phyloP scores from a whole-genome alignment of 2,113 vertebrate species.

The Brachyhypopomus gauderio region DNA sequence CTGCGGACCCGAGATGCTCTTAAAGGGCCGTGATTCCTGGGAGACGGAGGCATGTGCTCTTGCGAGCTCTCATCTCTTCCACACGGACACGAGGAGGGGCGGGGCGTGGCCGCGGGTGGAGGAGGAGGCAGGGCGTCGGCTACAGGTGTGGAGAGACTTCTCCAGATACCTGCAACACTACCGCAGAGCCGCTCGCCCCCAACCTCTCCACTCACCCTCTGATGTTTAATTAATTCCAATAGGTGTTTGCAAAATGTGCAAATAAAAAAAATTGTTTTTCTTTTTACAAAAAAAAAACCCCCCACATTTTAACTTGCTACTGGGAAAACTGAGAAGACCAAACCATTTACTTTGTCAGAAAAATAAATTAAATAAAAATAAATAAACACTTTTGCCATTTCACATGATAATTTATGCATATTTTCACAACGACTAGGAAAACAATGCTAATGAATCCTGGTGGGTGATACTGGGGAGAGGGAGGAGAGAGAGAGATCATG shows the following conservation, averaged over 20 bases:
- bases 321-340: constrained; percentile 47
- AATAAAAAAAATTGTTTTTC: constrained; percentile 69
- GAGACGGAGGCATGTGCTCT: background rate
- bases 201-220: constrained; percentile 63
- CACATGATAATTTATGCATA: constrained; percentile 63
- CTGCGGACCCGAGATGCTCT: constrained; percentile 12
- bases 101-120: constrained; percentile 16
- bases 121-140: constrained; percentile 49
- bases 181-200: constrained; percentile 61
- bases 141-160: constrained; percentile 42
- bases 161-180: constrained; percentile 40
- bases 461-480: constrained; percentile 19
- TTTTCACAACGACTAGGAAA: constrained; percentile 49
- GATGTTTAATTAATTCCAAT: constrained; percentile 78
- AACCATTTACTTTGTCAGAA: constrained; percentile 62
- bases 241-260: constrained; percentile 66
- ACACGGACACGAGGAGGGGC: background rate
- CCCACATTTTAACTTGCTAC: constrained; percentile 53
- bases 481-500: background rate
- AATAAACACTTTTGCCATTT: constrained; percentile 55
- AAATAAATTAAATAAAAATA: constrained; percentile 65
- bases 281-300: constrained; percentile 57
- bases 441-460: constrained; percentile 65
- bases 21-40: constrained; percentile 16
- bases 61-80: too few species aligned